Conservation (phyloP, 2,113 vertebrate genomes). For the Terrapene triunguis region DNA sequence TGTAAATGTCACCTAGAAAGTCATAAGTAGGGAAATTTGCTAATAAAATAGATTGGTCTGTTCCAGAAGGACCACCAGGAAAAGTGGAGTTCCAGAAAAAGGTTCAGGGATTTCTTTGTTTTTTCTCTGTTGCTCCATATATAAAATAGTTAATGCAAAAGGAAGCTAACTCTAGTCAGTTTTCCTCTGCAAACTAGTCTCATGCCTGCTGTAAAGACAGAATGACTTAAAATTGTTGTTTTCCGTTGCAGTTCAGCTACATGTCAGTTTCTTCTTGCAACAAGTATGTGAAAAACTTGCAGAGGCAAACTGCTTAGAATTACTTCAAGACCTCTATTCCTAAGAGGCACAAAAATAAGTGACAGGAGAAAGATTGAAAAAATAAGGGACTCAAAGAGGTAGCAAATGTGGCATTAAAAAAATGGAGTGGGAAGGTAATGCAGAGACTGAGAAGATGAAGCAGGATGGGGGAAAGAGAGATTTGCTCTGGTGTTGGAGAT, state of each 20-base stretch:
- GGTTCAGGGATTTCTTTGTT: neutral
- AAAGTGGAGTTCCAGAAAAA: neutral
- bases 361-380: neutral
- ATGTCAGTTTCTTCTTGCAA: neutral
- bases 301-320: neutral
- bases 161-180: neutral
- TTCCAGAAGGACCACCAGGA: conserved; percentile 4
- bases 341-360: neutral
- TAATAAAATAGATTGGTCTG: neutral
- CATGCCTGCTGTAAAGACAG: neutral
- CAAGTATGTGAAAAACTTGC: neutral
- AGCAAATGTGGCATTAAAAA: neutral
- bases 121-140: neutral
- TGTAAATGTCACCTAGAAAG: neutral
- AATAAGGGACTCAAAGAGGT: neutral
- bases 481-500: neutral
- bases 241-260: neutral
- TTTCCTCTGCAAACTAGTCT: neutral
- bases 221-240: neutral
- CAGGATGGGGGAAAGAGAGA: neutral
- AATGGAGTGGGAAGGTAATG: neutral
- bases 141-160: neutral
- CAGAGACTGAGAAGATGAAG: neutral
- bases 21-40: neutral
- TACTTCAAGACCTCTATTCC: neutral